Conservation (phyloP, 2,797 vertebrate genomes). For the Tamandua tetradactyla region DNA sequence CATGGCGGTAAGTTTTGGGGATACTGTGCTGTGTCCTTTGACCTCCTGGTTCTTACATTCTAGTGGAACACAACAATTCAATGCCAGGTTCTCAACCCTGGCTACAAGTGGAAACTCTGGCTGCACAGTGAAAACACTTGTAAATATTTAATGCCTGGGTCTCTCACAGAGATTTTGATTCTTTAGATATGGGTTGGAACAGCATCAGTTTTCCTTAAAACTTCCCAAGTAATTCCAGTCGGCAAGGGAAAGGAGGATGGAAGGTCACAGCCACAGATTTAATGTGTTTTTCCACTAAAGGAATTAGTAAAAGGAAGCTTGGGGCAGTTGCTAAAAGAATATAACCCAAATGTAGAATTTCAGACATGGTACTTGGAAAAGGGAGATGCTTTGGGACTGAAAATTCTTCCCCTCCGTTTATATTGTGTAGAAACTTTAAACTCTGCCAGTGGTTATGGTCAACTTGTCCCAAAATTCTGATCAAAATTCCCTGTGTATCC, state of each 20-base stretch:
- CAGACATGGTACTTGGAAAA: not conserved
- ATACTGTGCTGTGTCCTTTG: not conserved
- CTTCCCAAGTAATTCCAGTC: not conserved
- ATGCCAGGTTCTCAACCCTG: not conserved
- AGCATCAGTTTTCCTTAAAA: not conserved
- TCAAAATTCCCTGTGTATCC: not conserved
- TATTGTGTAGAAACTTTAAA: not conserved
- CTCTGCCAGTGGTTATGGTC: not conserved
- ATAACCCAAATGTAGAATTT: not conserved
- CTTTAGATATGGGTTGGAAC: not conserved
- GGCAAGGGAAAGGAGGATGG: not conserved
- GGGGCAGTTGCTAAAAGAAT: not conserved
- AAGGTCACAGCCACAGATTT: not conserved
- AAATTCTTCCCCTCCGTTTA: not conserved
- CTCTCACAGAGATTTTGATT: not conserved
- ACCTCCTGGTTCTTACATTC: not conserved
- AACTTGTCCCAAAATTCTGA: not conserved
- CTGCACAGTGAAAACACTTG: not conserved
- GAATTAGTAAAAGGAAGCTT: not conserved
- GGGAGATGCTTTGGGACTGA: not conserved
- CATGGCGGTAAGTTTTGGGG: not conserved
- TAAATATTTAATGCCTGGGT: not conserved
- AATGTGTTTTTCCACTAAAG: not conserved
- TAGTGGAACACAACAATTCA: not conserved
- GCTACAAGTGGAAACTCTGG: not conserved